phyloP scores from a whole-genome alignment of 1,140 invertebrate species.

The Drosophila pachea region DNA sequence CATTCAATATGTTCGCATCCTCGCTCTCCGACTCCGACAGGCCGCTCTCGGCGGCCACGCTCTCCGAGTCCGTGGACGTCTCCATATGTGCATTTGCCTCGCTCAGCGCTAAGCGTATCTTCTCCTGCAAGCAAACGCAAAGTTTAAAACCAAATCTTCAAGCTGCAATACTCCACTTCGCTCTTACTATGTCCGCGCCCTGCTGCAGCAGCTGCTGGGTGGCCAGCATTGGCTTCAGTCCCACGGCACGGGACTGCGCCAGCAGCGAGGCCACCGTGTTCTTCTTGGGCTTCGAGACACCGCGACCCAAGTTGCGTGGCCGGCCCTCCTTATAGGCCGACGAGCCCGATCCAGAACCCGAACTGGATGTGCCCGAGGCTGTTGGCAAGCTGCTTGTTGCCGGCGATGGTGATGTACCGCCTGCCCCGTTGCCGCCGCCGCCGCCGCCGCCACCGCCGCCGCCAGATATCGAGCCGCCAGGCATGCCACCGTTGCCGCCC shows the following conservation, averaged over 20 bases:
- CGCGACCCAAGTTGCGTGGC: slow-evolving; percentile 89
- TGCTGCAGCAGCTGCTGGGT: slow-evolving; percentile 80
- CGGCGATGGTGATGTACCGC: slow-evolving; percentile 55
- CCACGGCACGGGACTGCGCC: slow-evolving; percentile 89
- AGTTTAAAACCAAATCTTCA: background rate
- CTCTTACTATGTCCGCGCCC: slow-evolving; percentile 78
- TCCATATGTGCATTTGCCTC: slow-evolving; percentile 80
- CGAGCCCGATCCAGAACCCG: slow-evolving; percentile 51
- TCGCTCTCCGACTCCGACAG: slow-evolving; percentile 78
- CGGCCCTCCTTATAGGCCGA: slow-evolving; percentile 83
- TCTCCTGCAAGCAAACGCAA: slow-evolving; percentile 72
- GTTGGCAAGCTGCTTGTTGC: slow-evolving; percentile 30
- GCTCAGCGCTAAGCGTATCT: slow-evolving; percentile 80
- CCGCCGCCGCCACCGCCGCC: slow-evolving; percentile 68
- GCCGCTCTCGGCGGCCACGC: slow-evolving; percentile 80
- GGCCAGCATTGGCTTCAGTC: slow-evolving; percentile 81
- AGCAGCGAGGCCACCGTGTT: slow-evolving; percentile 93
- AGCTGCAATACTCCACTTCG: background rate
- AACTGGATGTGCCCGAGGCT: slow-evolving; percentile 23
- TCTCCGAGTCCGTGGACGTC: slow-evolving; percentile 81
- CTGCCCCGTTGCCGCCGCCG: slow-evolving; percentile 44
- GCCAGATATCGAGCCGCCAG: slow-evolving; percentile 63
- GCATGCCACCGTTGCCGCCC: slow-evolving; percentile 64
- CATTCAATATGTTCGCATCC: slow-evolving; percentile 80
- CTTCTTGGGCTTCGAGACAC: slow-evolving; percentile 93